Evolutionary conservation across 2,113 vertebrate species (phyloP).

Genomic region (Cheilinus undulatus): DNA sequence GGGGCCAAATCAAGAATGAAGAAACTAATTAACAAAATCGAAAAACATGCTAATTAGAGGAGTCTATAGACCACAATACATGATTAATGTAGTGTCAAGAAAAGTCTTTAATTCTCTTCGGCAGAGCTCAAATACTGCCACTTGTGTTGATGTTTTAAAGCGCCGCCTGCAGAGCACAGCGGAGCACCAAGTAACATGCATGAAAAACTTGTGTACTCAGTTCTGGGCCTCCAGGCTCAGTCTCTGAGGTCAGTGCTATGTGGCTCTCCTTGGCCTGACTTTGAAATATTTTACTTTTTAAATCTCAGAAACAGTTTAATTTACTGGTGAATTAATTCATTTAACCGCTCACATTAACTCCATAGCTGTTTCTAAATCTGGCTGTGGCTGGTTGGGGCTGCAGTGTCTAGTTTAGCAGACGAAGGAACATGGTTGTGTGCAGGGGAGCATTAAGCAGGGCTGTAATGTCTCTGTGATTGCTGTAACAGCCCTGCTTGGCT

Average conservation of each 20-base stretch:
- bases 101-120: constrained; percentile 17
- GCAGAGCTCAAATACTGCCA: constrained; percentile 20
- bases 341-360: constrained; percentile 36
- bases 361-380: constrained; percentile 39
- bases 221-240: constrained; percentile 17
- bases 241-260: constrained; percentile 24
- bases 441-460: constrained; percentile 72
- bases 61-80: constrained; percentile 3
- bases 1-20: constrained; percentile 22
- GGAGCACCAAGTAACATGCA: constrained; percentile 9
- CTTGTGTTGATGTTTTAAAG: constrained; percentile 10
- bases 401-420: constrained; percentile 55
- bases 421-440: constrained; percentile 67
- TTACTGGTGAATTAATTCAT: constrained; percentile 28
- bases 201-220: background rate
- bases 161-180: background rate
- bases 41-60: background rate
- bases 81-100: constrained; percentile 10
- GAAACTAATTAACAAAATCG: constrained; percentile 13
- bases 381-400: constrained; percentile 34
- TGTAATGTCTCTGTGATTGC: constrained; percentile 78
- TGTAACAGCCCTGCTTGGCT: constrained; percentile 80
- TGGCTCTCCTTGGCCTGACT: constrained; percentile 40
- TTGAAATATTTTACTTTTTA: constrained; percentile 38
- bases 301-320: constrained; percentile 24